Evolutionary conservation across 2,113 vertebrate genomes (phyloP), one percentile per base, ranked within the genome.

Genomic region (Podarcis muralis): DNA sequence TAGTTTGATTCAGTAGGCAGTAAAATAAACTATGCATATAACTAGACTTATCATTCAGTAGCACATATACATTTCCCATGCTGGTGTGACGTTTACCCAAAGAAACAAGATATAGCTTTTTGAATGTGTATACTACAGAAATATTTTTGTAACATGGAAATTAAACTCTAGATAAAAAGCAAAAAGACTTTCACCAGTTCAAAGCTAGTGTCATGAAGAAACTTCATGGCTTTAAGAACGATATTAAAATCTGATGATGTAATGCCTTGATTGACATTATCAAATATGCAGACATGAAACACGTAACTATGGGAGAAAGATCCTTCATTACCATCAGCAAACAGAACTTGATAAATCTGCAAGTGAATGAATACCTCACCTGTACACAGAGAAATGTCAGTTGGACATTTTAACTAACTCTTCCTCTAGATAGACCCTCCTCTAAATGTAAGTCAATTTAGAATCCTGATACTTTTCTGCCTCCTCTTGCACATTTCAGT

Each of bases 21-120:
- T 95, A 86, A 90, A 96, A 94, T 88, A 95, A 96, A 93, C 96
- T 97, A 96, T 97, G 96, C 96, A 97, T 95, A 96, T 95, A 92
- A 92, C 83, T 92, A 95, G 77, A 88, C 18, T 89, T 93, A 87
- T 90, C 0, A 0, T 93, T 96, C 88, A 90, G 89, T 94, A 90
- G 92, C 93, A 88, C 89, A 81, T 92, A 81, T 81, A 79, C 88
- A 92, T 89, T 89, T 92, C 87, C 82, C 90, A 77, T 53, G 90
- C 83, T 68, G 69, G 84, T 88, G 57, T 37, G 93, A 95, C 72
- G 94, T 96, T 92, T 96, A 90, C 94, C 96, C 97, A 97, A 97
- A 97, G 96, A 97, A 96, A 95, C 89, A 96, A 93, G 8, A 91
- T 66, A 81, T 35, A 93, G 66, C 91, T 96, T 96, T 96, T 96